A percentile compares a stretch with the other conserved stretches of the same genome.
These are phyloP conservation scores for mouse (Mus musculus) DNA, from an alignment of 2,113 vertebrate species.

Conservation along the genomic window GRCm39 chr14:75527001-75527500, in stretches of 20 bases:
- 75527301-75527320: neutral
- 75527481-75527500: slow-evolving; percentile 3
- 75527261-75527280: slow-evolving; percentile 1
- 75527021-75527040: slow-evolving; percentile 36
- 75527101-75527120: neutral
- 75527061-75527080: slow-evolving; percentile 48
- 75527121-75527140: slow-evolving; percentile 15
- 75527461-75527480: slow-evolving; percentile 32
- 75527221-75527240: neutral
- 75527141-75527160: neutral
- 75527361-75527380: neutral
- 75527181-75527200: slow-evolving; percentile 30
- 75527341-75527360: neutral
- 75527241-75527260: neutral
- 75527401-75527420: neutral
- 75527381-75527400: neutral
- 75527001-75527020: neutral
- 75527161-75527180: slow-evolving; percentile 24
- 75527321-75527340: slow-evolving; percentile 33
- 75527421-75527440: neutral
- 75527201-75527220: slow-evolving; percentile 55
- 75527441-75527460: slow-evolving; percentile 39
- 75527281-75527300: slow-evolving; percentile 40
- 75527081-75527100: neutral
- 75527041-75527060: slow-evolving; percentile 44